phyloP scores from a whole-genome alignment of 1,140 invertebrate genomes.

The Hirudo medicinalis region DNA sequence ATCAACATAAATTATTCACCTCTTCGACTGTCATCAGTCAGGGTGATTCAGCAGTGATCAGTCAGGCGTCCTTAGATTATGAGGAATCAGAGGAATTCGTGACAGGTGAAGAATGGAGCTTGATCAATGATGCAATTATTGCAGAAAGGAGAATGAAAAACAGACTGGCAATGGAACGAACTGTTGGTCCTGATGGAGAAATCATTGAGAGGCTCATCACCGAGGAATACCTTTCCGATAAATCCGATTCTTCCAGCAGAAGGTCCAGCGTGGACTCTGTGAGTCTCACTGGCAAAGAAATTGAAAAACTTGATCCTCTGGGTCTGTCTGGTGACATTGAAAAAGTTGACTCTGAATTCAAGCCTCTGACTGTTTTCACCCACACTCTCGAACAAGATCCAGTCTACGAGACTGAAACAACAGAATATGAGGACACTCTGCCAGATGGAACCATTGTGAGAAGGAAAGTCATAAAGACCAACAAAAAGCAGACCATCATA shows the following conservation, averaged over 20 bases:
- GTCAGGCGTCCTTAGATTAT: no score
- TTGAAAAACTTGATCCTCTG: background rate
- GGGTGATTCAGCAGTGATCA: no score
- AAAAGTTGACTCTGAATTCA: constrained; percentile 2
- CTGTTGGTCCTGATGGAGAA: constrained; percentile 23
- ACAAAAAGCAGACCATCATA: constrained; percentile 11
- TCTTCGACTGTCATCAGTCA: no score
- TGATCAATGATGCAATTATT: background rate
- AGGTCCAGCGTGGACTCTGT: constrained; percentile 11
- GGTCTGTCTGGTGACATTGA: background rate
- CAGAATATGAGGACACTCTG: constrained; percentile 21
- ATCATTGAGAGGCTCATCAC: constrained; percentile 20
- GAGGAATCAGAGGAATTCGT: constrained; percentile 5
- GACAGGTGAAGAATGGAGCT: constrained; percentile 1
- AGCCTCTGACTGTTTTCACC: constrained; percentile 10
- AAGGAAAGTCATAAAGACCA: constrained; percentile 23
- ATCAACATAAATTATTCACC: no score
- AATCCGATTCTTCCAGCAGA: constrained; percentile 10
- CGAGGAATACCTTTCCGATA: constrained; percentile 17
- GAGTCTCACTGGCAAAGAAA: background rate
- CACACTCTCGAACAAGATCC: constrained; percentile 17
- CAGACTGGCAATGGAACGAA: constrained; percentile 15
- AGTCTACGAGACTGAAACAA: constrained; percentile 9
- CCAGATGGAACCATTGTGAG: constrained; percentile 24
- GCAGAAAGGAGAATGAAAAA: background rate